Evolutionary conservation across 2,797 vertebrate species (phyloP), one percentile per base, ranked within the genome.

Genomic region (Rhinatrema bivittatum): DNA sequence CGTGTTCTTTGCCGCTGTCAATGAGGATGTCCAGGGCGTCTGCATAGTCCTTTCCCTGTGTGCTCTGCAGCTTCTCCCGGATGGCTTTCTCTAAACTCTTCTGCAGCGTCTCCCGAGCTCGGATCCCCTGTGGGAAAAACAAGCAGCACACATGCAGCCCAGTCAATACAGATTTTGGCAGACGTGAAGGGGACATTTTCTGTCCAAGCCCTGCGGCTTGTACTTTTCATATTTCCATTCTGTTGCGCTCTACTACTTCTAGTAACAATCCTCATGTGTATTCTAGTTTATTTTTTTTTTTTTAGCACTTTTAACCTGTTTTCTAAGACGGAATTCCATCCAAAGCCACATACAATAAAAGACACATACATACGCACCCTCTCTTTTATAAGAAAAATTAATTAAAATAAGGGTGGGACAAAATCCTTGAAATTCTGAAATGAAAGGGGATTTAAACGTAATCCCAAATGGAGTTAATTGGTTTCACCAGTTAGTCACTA

Each of bases 21-120:
- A 98, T 88, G 66, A 99, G 86, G 44, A 98, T 88, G 41, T 99
- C 96, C 65, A 99, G 62, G 0, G 96, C 96, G 0, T 99, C 94
- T 0, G 80, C 79, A 5, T 98, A 99, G 60, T 99, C 96, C 56
- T 99, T 98, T 51, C 88, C 88, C 49, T 96, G 90, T 0, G 87
- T 81, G 25, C 84, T 85, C 68, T 93, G 79, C 14, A 94, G 85
- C 50, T 98, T 98, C 79, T 99, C 96, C 39, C 86, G 77, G 61
- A 99, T 97, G 7, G 92, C 91, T 62, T 97, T 97, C 55, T 99
- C 94, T 36, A 98, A 85, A 36, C 86, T 82, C 38, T 87, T 92
- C 70, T 98, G 91, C 12, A 99, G 75, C 0, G 68, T 84, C 72
- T 99, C 94, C 2, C 96, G 79, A 0, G 96, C 96, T 20, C 87